Conservation (phyloP, 2,113 vertebrate species). For the Cromileptes altivelis region DNA sequence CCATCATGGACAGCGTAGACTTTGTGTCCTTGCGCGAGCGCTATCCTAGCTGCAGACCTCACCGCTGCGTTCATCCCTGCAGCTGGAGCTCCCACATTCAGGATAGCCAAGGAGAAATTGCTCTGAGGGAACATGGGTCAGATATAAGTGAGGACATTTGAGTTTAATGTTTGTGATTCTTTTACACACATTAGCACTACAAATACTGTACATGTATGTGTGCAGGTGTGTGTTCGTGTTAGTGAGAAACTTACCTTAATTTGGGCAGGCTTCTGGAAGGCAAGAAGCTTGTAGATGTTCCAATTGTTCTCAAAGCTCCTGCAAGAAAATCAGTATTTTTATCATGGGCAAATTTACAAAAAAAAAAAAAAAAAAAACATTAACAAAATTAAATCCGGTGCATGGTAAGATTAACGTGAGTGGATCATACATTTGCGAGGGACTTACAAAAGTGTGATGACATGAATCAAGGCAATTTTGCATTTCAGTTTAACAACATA, state of each 20-base stretch:
- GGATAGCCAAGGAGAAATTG: constrained; percentile 89
- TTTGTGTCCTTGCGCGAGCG: constrained; percentile 89
- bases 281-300: constrained; percentile 94
- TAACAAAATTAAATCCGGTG: background rate
- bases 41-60: constrained; percentile 89
- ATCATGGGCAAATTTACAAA: background rate
- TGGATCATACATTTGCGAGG: background rate
- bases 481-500: background rate
- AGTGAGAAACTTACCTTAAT: constrained; percentile 78
- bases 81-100: constrained; percentile 95
- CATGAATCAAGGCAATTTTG: background rate
- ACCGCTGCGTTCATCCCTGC: constrained; percentile 95
- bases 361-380: background rate
- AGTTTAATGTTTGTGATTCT: background rate
- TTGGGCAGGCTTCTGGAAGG: constrained; percentile 87
- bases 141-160: background rate
- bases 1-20: constrained; percentile 91
- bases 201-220: background rate
- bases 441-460: background rate
- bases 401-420: background rate
- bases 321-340: constrained; percentile 22
- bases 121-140: constrained; percentile 70
- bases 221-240: too few species aligned
- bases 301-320: constrained; percentile 99
- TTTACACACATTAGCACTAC: background rate